Base-by-base conservation (phyloP, 2,888 invertebrate genomes). In the Euproctis similis region DNA sequence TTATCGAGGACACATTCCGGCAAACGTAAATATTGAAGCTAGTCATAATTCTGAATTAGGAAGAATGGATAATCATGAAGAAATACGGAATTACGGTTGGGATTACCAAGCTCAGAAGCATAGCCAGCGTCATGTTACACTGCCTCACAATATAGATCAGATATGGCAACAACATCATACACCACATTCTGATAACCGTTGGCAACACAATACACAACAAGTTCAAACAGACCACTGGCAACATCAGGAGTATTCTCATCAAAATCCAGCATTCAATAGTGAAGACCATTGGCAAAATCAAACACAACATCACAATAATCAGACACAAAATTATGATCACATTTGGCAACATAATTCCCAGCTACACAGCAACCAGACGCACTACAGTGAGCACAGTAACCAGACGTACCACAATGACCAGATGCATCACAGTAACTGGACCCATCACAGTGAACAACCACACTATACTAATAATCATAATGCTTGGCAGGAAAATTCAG, bases 1-100 rank as follows among this genome's bases (percentile, higher is more conserved):
- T 55, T 91, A 90, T 66, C 82, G 85, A 66, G 86, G 85, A 46
- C 71, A 84, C 38, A 80, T 85, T 50, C 81, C 78, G 26, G 72
- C 70, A 3, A 54, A 47, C 24, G 39, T 44, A 24, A 54, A 68
- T 12, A 54, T 63, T 24, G 31, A 30, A 13, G 21, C 36, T 12
- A 42, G 25, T n/a, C 40, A 36, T 20, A 39, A 53, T 11, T 36
- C 36, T 3, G 48, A 54, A 27, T 24, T 43, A 18, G 48, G 40
- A 29, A 53, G 45, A 34, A 19, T 44, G 10, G 63, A 70, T 20
- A 54, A 65, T 42, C 54, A 52, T 12, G 63, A 64, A 37, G 69
- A 72, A 37, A 53, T 77, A 17, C 70, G 71, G 51, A 63, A 68
- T 39, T 67, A 72, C 42, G 74, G 60, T 8, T 77, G 76, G 77